Conservation (phyloP, 2,888 invertebrate species). For the Noctua comes region DNA sequence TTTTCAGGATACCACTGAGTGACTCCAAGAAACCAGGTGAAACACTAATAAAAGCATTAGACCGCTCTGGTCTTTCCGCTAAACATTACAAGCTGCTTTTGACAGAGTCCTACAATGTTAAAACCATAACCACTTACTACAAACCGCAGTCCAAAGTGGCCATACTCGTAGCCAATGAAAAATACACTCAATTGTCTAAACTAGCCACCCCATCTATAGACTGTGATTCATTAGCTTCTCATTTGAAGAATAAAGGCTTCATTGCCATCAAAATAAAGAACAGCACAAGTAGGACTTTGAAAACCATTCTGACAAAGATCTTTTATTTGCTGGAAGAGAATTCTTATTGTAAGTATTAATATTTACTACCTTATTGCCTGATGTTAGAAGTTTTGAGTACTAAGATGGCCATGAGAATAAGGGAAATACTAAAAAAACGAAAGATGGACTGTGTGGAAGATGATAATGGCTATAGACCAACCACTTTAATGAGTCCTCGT, state of each 20-base stretch:
- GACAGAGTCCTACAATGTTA: slow-evolving; percentile 64
- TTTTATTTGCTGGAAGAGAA: slow-evolving; percentile 79
- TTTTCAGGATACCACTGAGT: slow-evolving; percentile 77
- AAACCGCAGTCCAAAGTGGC: slow-evolving; percentile 84
- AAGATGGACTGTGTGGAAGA: background rate
- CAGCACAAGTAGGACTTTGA: slow-evolving; percentile 74
- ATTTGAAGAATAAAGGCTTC: slow-evolving; percentile 82
- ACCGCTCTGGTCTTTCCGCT: slow-evolving; percentile 77
- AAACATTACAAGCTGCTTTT: slow-evolving; percentile 75
- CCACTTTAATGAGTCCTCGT: no score
- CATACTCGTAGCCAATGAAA: slow-evolving; percentile 85
- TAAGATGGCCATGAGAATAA: background rate
- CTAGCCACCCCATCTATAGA: slow-evolving; percentile 85
- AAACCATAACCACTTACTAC: slow-evolving; percentile 78
- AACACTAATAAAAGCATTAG: slow-evolving; percentile 79
- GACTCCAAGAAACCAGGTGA: slow-evolving; percentile 80
- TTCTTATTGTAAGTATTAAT: slow-evolving; percentile 84
- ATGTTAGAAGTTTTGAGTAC: background rate
- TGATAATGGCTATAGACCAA: no score
- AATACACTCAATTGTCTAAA: slow-evolving; percentile 81
- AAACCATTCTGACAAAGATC: slow-evolving; percentile 72
- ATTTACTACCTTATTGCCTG: background rate
- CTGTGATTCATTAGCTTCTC: slow-evolving; percentile 81
- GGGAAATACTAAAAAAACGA: background rate
- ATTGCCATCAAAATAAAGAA: slow-evolving; percentile 81